Evolutionary conservation across 2,113 vertebrate species (phyloP), one percentile per base, ranked within the genome.

Genomic region (Lagenorhynchus albirostris): DNA sequence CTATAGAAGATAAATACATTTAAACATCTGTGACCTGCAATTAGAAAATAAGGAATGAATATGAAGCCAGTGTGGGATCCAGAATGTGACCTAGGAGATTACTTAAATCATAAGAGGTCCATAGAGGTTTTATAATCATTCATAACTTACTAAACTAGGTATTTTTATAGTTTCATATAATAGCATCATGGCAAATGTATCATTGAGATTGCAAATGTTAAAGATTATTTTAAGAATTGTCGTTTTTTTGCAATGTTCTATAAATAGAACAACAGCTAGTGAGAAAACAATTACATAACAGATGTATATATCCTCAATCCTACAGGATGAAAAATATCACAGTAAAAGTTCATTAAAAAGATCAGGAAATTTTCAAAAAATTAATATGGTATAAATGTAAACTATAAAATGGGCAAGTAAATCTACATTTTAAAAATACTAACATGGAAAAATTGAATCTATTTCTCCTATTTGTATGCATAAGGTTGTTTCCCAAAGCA

Each of bases 141-240:
- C 86, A 73, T 47, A 91, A 33, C 0, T 21, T 79, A 53, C 44
- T 93, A 82, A 89, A 85, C 11, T 91, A 81, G 76, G 21, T 62
- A 80, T 91, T 93, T 90, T 97, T 83, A 67, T 89, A 74, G n/a
- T 93, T 71, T 96, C 85, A 93, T 62, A 73, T 70, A 97, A 96
- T 62, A 89, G 11, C 11, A 85, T 89, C 47, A 79, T 67, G 85
- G 60, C 18, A 94, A 94, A 93, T 81, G 6, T 81, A 92, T 88
- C 77, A 93, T 2, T 79, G 74, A 96, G 14, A 96, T 80, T 84
- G 26, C 31, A 98, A 96, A 96, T 91, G 55, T 89, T 96, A 84
- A 96, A 82, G 71, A 95, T 91, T 94, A 96, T 94, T 97, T 96
- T 94, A 92, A 95, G 63, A 93, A 88, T 96, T 90, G 47, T 47